Percentiles rank a stretch among this genome's conserved stretches.
phyloP scores from a whole-genome alignment of 1,140 invertebrate genomes.

The Euwallacea similis region DNA sequence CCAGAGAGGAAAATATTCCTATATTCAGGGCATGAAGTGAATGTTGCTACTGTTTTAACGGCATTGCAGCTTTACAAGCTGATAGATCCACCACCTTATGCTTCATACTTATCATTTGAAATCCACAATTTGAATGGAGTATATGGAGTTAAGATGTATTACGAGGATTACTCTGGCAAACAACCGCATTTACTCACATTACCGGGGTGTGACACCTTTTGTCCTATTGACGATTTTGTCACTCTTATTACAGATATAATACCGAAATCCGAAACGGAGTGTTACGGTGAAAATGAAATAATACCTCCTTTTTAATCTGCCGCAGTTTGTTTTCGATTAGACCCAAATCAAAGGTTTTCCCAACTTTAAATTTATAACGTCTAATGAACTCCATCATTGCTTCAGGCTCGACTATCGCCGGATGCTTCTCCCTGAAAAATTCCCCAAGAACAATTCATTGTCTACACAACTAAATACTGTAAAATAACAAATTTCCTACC shows the following conservation, averaged over 20 bases:
- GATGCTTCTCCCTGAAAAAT: slow-evolving; percentile 59
- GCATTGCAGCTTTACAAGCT: slow-evolving; percentile 34
- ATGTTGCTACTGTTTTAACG: slow-evolving; percentile 38
- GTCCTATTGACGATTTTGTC: slow-evolving; percentile 25
- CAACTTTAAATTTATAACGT: slow-evolving; percentile 60
- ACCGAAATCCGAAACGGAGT: slow-evolving; percentile 16
- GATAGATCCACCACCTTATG: slow-evolving; percentile 47
- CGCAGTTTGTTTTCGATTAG: slow-evolving; percentile 74
- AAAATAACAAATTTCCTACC: slow-evolving; percentile 1
- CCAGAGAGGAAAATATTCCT: slow-evolving; percentile 35
- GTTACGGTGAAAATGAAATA: slow-evolving; percentile 6
- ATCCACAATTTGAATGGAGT: slow-evolving; percentile 37
- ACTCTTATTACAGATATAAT: slow-evolving; percentile 22
- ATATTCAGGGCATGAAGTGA: slow-evolving; percentile 44
- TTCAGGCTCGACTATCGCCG: slow-evolving; percentile 62
- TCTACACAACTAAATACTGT: background rate
- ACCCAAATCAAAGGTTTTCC: slow-evolving; percentile 76
- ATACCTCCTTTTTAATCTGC: slow-evolving; percentile 48
- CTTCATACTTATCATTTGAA: slow-evolving; percentile 41
- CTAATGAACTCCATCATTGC: slow-evolving; percentile 75
- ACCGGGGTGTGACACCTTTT: slow-evolving; percentile 22
- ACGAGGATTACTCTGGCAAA: slow-evolving; percentile 6
- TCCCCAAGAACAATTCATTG: background rate
- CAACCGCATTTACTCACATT: slow-evolving; percentile 9
- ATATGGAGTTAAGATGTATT: slow-evolving; percentile 39